Evolutionary conservation across 92 coral and sea anemone genomes (phyloP).

Genomic region (Porites divaricata): DNA sequence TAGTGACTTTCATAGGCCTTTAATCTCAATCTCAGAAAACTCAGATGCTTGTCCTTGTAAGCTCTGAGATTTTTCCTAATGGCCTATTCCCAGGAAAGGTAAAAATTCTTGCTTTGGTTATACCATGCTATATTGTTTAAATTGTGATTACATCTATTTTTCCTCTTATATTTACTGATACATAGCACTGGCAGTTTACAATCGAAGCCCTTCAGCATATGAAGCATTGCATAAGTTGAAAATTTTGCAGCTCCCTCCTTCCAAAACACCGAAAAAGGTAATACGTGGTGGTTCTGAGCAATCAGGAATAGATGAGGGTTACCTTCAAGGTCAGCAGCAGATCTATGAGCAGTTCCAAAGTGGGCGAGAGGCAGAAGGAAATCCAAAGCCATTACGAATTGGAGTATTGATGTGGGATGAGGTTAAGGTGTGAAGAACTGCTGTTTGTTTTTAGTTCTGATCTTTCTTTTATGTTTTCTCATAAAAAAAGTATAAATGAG

Average conservation of each 20-base stretch:
- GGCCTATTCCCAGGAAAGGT: too few relatives aligned
- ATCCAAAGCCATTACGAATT: slow-evolving; percentile 33
- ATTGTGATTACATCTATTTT: background rate
- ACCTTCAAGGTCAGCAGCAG: slow-evolving; percentile 23
- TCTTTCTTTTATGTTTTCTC: too few relatives aligned
- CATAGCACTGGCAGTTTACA: slow-evolving; percentile 62
- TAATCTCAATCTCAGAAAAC: too few relatives aligned
- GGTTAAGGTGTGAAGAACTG: slow-evolving; percentile 40
- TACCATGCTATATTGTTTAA: too few relatives aligned
- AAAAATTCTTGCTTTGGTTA: too few relatives aligned
- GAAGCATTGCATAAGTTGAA: slow-evolving; percentile 29
- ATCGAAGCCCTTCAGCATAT: slow-evolving; percentile 46
- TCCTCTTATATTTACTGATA: background rate
- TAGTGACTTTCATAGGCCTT: background rate
- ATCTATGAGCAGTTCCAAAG: slow-evolving; percentile 3
- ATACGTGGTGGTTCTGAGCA: slow-evolving; percentile 32
- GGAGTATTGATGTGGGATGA: slow-evolving; percentile 71
- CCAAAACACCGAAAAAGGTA: slow-evolving; percentile 20
- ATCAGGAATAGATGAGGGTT: slow-evolving; percentile 48
- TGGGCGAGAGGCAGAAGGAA: slow-evolving; percentile 18
- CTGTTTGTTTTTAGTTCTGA: background rate
- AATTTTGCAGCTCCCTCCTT: slow-evolving; percentile 30
- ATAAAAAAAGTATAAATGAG: background rate
- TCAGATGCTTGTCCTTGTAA: too few relatives aligned
- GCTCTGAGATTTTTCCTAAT: too few relatives aligned